Conservation (phyloP, 2,113 vertebrate genomes). For the Thinocorus orbignyianus region DNA sequence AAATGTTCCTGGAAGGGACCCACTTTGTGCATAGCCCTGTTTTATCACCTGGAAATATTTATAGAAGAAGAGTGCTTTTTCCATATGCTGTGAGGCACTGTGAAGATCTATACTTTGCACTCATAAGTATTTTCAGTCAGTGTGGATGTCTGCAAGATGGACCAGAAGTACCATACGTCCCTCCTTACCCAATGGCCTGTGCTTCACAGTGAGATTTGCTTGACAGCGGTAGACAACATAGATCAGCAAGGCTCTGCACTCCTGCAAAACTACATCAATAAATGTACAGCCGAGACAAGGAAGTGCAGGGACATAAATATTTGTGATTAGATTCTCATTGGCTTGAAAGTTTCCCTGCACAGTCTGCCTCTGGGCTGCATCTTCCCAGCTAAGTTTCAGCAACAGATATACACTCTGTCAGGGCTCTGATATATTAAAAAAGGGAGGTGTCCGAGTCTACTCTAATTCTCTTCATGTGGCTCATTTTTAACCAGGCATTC, state of each 20-base stretch:
- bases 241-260: not conserved
- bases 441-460: not conserved
- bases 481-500: conserved; percentile 28
- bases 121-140: not conserved
- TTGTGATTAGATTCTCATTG: conserved; percentile 3
- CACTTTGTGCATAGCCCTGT: not conserved
- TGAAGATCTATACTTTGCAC: not conserved
- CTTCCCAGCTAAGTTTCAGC: not conserved
- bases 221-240: not conserved
- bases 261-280: not conserved
- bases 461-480: not conserved
- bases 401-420: not conserved
- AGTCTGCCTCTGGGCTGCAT: not conserved
- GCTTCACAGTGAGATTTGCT: not conserved
- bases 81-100: not conserved
- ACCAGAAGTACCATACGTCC: not conserved
- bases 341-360: not conserved
- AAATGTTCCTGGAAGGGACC: not conserved
- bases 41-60: not conserved
- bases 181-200: not conserved
- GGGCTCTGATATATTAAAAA: conserved; percentile 4
- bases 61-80: not conserved
- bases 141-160: not conserved
- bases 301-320: not conserved
- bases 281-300: not conserved